Evolutionary conservation across 2,113 vertebrate genomes (phyloP).

Genomic region (Dinomys branickii): DNA sequence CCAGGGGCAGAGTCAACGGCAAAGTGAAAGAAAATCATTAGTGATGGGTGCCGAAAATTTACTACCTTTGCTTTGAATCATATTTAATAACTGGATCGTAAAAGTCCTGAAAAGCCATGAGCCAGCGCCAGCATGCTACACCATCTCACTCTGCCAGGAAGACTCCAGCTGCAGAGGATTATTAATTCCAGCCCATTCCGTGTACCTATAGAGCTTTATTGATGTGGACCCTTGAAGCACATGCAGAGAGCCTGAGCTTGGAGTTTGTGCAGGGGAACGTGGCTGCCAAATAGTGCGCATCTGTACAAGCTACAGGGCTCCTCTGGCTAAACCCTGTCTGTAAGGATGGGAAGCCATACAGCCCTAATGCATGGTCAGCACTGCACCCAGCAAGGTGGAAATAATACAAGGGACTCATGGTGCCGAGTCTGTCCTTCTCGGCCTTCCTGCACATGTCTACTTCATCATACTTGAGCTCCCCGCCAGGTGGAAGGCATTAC

Average conservation of each 20-base stretch:
- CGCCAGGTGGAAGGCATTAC: no score
- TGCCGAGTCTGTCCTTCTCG: neutral
- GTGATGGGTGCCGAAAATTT: neutral
- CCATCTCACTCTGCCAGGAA: neutral
- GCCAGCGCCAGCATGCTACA: neutral
- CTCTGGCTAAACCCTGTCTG: neutral
- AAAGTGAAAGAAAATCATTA: neutral
- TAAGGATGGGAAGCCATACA: accelerated
- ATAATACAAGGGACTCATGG: neutral
- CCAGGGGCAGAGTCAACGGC: neutral
- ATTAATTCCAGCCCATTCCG: neutral
- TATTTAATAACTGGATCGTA: neutral
- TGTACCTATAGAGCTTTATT: neutral
- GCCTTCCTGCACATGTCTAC: neutral
- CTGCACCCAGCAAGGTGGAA: accelerated
- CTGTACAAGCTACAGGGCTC: neutral
- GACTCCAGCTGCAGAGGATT: neutral
- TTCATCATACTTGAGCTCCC: neutral
- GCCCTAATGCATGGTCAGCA: accelerated
- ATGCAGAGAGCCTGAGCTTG: neutral
- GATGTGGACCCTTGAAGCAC: neutral
- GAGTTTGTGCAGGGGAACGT: neutral
- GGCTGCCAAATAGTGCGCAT: accelerated
- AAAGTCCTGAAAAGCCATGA: neutral
- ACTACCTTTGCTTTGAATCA: neutral